These are phyloP conservation scores for Tinea pellionella DNA, from an alignment of 2,888 invertebrate genomes.

Conservation along the genomic window DNA sequence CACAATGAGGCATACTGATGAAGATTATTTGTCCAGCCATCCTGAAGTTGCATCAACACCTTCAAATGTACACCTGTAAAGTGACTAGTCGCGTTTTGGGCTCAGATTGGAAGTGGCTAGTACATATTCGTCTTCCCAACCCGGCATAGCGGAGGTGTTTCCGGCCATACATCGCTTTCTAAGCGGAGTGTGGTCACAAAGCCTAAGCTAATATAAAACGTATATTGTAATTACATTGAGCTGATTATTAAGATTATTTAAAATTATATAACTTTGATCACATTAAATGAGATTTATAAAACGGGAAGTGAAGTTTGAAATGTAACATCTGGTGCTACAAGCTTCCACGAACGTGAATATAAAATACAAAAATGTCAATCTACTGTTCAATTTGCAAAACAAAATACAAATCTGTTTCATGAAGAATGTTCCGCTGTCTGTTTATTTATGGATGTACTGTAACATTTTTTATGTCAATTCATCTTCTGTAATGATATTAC, in stretches of 20 bases:
- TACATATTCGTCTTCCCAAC: too few relatives aligned
- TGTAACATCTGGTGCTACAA: conserved; percentile 14
- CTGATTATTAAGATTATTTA: background rate
- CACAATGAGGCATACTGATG: too few relatives aligned
- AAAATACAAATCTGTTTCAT: conserved; percentile 14
- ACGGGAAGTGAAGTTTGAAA: conserved; percentile 12
- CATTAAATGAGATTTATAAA: conserved; percentile 8
- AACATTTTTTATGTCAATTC: background rate
- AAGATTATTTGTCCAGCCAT: too few relatives aligned
- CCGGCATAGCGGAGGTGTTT: too few relatives aligned
- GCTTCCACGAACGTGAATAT: conserved; percentile 13
- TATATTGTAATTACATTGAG: background rate
- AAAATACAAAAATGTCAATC: conserved; percentile 9
- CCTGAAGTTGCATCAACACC: too few relatives aligned
- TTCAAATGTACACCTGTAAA: too few relatives aligned
- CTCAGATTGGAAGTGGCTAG: too few relatives aligned
- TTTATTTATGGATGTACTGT: conserved; percentile 5
- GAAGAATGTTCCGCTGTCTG: conserved; percentile 4
- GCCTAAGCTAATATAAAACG: too few relatives aligned
- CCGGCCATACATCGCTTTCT: too few relatives aligned
- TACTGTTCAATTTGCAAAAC: conserved; percentile 10
- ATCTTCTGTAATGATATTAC: background rate
- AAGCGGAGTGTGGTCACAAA: too few relatives aligned
- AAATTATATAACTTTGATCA: background rate
- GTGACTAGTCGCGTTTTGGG: too few relatives aligned